Percentiles rank a stretch among this genome's conserved stretches.
phyloP scores from a whole-genome alignment of 2,888 invertebrate species.

The Nasonia oneida region DNA sequence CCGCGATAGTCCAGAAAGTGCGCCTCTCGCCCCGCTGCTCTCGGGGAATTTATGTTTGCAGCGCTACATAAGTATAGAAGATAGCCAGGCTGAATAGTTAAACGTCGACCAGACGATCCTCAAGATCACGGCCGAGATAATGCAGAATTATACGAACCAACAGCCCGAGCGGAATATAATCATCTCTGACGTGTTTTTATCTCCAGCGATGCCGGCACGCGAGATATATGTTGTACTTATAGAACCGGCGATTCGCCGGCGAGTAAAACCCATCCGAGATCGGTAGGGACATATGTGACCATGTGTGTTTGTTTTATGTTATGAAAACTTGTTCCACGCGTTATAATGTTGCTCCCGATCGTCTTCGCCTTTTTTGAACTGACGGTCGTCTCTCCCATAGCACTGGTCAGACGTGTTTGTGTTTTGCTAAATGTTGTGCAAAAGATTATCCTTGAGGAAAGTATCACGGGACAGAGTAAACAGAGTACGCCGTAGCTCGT shows the following conservation, averaged over 20 bases:
- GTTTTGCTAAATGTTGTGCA: constrained; percentile 6
- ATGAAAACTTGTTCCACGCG: constrained; percentile 32
- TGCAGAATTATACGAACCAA: background rate
- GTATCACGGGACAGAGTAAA: background rate
- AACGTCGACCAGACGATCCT: constrained; percentile 14
- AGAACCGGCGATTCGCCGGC: background rate
- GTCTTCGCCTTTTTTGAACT: background rate
- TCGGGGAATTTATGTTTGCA: constrained; percentile 25
- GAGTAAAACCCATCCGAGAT: background rate
- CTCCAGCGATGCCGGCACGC: background rate
- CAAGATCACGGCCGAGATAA: constrained; percentile 52
- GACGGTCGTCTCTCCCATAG: background rate
- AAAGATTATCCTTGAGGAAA: too few species aligned
- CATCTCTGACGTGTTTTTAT: constrained; percentile 18
- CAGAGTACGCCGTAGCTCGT: background rate
- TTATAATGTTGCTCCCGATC: background rate
- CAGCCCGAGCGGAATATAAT: constrained; percentile 36
- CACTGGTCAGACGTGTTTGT: constrained; percentile 49
- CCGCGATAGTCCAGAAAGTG: constrained; percentile 30
- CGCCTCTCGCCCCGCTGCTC: background rate
- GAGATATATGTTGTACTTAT: background rate
- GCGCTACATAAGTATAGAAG: background rate
- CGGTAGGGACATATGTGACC: background rate
- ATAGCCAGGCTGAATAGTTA: constrained; percentile 13
- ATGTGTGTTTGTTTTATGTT: constrained; percentile 7